Conservation (phyloP, 2,797 vertebrate species). For the Peromyscus melanophrys region DNA sequence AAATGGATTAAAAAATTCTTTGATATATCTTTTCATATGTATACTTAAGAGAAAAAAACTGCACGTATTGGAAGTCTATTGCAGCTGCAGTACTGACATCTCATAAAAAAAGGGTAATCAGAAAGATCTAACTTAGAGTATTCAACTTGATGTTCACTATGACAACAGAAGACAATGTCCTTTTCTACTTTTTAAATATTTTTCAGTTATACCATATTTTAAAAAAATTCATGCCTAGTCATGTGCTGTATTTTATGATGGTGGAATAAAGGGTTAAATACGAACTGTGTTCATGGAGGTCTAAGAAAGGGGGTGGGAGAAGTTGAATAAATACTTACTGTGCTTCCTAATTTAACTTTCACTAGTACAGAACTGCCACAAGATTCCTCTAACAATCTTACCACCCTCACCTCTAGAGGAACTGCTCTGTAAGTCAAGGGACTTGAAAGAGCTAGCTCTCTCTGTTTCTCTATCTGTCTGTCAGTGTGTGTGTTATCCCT, state of each 20-base stretch:
- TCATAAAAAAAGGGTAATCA: conserved; percentile 41
- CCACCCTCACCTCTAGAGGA: neutral
- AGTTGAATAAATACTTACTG: neutral
- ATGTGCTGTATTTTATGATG: neutral
- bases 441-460: neutral
- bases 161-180: conserved; percentile 19
- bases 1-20: conserved; percentile 73
- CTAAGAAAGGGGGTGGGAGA: neutral
- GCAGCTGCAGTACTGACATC: conserved; percentile 21
- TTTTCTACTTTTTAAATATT: neutral
- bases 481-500: neutral
- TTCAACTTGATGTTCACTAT: conserved; percentile 43
- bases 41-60: conserved; percentile 17
- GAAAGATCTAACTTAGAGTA: conserved; percentile 57
- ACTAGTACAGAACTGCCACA: neutral
- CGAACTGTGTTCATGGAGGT: neutral
- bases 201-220: neutral
- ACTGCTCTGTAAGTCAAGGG: neutral
- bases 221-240: neutral
- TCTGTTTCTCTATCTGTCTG: neutral
- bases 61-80: conserved; percentile 34
- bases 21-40: conserved; percentile 42
- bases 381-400: neutral
- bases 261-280: neutral
- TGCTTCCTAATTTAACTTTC: neutral